Percentiles rank a stretch among this genome's conserved stretches.
Conservation (phyloP, 2,113 vertebrate genomes). For the Polyodon spathula region DNA sequence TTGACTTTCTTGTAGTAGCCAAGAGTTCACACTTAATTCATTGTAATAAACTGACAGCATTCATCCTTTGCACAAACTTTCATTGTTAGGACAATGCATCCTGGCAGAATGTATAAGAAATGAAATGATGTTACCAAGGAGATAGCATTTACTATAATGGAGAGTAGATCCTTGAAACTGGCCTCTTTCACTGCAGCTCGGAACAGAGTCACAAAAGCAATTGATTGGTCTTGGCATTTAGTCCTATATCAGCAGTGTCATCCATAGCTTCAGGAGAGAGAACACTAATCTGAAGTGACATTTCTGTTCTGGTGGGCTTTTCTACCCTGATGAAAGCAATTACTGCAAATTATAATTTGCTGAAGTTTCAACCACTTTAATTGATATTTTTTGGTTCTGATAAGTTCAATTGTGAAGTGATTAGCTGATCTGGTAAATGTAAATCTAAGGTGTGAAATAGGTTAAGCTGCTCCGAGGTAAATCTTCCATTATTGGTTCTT, state of each 20-base stretch:
- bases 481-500: constrained; percentile 46
- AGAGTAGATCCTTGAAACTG: constrained; percentile 81
- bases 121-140: constrained; percentile 89
- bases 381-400: constrained; percentile 74
- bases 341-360: constrained; percentile 87
- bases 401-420: constrained; percentile 71
- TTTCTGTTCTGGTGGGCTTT: constrained; percentile 94
- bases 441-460: constrained; percentile 66
- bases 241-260: constrained; percentile 91
- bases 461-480: constrained; percentile 58
- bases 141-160: constrained; percentile 90
- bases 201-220: constrained; percentile 83
- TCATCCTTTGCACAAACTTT: constrained; percentile 71
- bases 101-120: constrained; percentile 77
- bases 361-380: constrained; percentile 76
- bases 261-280: constrained; percentile 90
- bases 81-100: constrained; percentile 72
- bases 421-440: constrained; percentile 76
- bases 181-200: constrained; percentile 75
- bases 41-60: constrained; percentile 70
- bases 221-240: constrained; percentile 95
- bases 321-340: constrained; percentile 92
- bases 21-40: constrained; percentile 66
- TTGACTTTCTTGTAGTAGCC: neutral
- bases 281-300: constrained; percentile 98